phyloP scores from a whole-genome alignment of 2,888 invertebrate genomes.

The Atethmia centrago region DNA sequence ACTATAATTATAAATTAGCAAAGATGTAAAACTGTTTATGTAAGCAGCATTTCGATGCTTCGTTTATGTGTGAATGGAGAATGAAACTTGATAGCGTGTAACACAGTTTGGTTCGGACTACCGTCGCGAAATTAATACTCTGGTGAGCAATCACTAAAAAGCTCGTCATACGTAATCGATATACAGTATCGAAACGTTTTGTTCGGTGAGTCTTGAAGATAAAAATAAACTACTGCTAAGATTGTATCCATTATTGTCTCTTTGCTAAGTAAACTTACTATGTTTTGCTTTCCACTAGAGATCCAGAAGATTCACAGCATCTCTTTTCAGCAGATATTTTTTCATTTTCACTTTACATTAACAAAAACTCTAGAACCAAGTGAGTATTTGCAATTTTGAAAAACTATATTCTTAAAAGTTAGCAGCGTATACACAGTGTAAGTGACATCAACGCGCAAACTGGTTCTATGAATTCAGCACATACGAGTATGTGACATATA shows the following conservation, averaged over 20 bases:
- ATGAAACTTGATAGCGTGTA: conserved; percentile 43
- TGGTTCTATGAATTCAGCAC: too few species aligned
- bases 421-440: too few species aligned
- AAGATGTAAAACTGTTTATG: conserved; percentile 39
- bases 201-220: conserved; percentile 4
- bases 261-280: too few species aligned
- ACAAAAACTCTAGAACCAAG: too few species aligned
- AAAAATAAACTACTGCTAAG: not conserved
- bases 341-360: too few species aligned
- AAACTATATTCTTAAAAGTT: too few species aligned
- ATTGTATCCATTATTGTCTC: not conserved
- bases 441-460: too few species aligned
- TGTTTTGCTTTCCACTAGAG: too few species aligned
- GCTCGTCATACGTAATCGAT: conserved; percentile 23
- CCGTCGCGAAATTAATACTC: conserved; percentile 50
- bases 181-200: conserved; percentile 34
- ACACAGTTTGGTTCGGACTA: conserved; percentile 31
- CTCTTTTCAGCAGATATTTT: too few species aligned
- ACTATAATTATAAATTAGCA: conserved; percentile 56
- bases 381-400: too few species aligned
- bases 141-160: conserved; percentile 45
- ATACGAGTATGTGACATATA: too few species aligned
- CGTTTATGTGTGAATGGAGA: conserved; percentile 21
- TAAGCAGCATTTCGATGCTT: conserved; percentile 17
- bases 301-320: too few species aligned